A percentile compares a stretch with the other conserved stretches of the same genome.
These are phyloP conservation scores for Papilio glaucus DNA, from an alignment of 1,140 invertebrate genomes.

Conservation along the genomic window DNA sequence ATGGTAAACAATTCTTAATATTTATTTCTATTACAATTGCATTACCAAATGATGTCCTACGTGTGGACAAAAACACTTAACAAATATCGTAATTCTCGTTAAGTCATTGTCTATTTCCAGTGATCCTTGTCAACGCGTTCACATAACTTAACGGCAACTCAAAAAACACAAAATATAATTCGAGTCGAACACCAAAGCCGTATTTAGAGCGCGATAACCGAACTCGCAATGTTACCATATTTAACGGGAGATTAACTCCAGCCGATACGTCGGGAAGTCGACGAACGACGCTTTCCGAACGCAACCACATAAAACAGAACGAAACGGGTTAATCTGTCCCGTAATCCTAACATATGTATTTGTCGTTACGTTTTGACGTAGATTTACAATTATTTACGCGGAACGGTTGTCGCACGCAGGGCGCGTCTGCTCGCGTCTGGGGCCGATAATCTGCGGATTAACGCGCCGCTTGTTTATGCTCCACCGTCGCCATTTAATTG, in stretches of 20 bases:
- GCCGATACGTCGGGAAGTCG: conserved; percentile 64
- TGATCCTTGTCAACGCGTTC: conserved; percentile 6
- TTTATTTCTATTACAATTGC: too few relatives aligned
- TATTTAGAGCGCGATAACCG: conserved; percentile 66
- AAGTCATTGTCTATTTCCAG: not conserved
- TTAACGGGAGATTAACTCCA: conserved; percentile 67
- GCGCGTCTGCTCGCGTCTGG: conserved; percentile 57
- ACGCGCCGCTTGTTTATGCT: conserved; percentile 69
- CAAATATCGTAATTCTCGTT: not conserved
- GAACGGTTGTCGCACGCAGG: conserved; percentile 58
- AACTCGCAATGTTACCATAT: conserved; percentile 57
- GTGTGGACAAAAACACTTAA: not conserved
- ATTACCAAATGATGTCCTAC: too few relatives aligned
- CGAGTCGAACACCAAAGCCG: conserved; percentile 50
- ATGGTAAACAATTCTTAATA: too few relatives aligned
- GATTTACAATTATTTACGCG: conserved; percentile 82
- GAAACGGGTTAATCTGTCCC: conserved; percentile 71
- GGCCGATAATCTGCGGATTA: conserved; percentile 70
- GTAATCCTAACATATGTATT: conserved; percentile 79
- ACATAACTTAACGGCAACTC: not conserved
- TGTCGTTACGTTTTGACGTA: conserved; percentile 78
- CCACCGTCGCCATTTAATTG: conserved; percentile 63
- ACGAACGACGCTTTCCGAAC: conserved; percentile 43
- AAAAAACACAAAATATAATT: conserved; percentile 51
- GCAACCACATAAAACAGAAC: conserved; percentile 64